Conservation (phyloP, 2,888 invertebrate species). For the Resseliella maxima region DNA sequence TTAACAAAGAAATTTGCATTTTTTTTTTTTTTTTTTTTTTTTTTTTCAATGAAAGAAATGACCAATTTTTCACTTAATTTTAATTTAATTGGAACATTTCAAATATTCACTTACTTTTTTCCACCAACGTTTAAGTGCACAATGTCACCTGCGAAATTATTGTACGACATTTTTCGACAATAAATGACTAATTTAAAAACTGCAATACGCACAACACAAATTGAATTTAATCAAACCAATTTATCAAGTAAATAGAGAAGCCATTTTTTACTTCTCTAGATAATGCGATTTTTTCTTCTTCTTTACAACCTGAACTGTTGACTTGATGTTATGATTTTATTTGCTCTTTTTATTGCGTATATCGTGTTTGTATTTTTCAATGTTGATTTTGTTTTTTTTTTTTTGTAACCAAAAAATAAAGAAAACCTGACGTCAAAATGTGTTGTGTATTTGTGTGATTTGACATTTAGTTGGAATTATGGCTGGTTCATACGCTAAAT, state of each 20-base stretch:
- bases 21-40: background rate
- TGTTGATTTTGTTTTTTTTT: no score
- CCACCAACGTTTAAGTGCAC: constrained; percentile 96
- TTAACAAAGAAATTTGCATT: no score
- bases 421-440: no score
- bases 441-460: no score
- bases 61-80: background rate
- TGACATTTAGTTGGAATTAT: no score
- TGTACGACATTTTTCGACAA: constrained; percentile 57
- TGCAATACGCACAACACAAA: background rate
- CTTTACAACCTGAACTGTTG: background rate
- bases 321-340: background rate
- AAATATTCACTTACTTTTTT: constrained; percentile 75
- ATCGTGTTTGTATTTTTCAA: no score
- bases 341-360: background rate
- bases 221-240: no score
- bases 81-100: background rate
- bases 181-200: background rate
- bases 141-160: constrained; percentile 70
- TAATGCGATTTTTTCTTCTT: background rate
- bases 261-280: background rate
- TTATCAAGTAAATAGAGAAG: background rate
- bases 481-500: no score
- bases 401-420: no score
- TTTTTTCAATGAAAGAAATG: background rate